Evolutionary conservation across 2,797 vertebrate genomes (phyloP), one percentile per base, ranked within the genome.

Genomic region (Gila robusta): DNA sequence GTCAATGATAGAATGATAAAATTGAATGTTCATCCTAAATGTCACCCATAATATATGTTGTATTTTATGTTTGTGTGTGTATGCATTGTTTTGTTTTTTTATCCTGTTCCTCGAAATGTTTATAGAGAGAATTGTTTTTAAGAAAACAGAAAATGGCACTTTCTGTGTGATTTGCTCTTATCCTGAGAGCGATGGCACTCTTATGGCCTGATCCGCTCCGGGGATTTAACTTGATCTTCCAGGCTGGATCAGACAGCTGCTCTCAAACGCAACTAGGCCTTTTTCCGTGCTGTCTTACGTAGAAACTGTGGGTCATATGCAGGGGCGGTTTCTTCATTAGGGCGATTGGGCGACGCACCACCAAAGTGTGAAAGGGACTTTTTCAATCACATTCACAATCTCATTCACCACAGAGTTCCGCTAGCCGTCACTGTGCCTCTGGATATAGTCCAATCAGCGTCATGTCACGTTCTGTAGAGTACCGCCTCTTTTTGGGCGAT

Each of bases 141-240:
- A 47, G 17, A 32, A 52, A 79, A 12, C 23, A 39, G 71, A 67
- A 79, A 70, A 56, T 26, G 23, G 19, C 44, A 32, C 35, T 69
- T 76, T 70, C 26, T 35, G 7, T 17, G 54, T n/a, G 11, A 79
- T 47, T 35, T 70, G 28, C 16, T 37, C 59, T 85, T 47, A 79
- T 79, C 37, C 67, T 8, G 49, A 26, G 79, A 70, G 79, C 35
- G 37, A n/a, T 44, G 66, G 35, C 49, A 19, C 56, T 85, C 64
- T 71, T 41, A 3, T 54, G 64, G 54, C 79, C 79, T 8, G 52
- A 70, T 67, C 52, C 39, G 35, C 88, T 88, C 83, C 79, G 28
- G 83, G 89, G 86, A 74, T 74, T 52, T 49, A n/a, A 77, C 59
- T 90, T 86, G 77, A 88, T 83, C 64, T 72, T 88, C 81, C 70